These are phyloP conservation scores for Ageneiosus marmoratus DNA, from an alignment of 2,113 vertebrate genomes.

Conservation along the genomic window DNA sequence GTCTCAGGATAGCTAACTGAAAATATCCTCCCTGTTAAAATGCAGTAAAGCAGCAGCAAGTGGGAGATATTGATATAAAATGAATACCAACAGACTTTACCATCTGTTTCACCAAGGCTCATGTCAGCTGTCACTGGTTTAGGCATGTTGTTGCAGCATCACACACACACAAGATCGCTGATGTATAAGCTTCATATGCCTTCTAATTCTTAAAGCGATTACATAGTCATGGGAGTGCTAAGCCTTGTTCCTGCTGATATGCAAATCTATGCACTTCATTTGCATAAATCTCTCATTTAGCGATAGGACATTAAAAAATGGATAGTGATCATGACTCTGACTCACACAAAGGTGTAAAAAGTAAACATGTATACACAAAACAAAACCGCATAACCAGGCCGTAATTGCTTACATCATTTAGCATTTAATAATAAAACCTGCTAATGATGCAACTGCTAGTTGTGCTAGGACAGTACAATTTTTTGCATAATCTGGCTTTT, in stretches of 20 bases:
- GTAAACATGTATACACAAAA: constrained; percentile 19
- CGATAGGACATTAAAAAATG: constrained; percentile 48
- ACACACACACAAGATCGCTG: constrained; percentile 55
- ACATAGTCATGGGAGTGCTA: constrained; percentile 56
- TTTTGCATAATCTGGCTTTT: constrained; percentile 17
- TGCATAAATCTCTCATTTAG: constrained; percentile 47
- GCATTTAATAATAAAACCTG: constrained; percentile 58
- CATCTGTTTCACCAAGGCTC: constrained; percentile 57
- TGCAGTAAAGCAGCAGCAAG: constrained; percentile 17
- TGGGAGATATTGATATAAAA: constrained; percentile 28
- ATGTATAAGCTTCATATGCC: constrained; percentile 57
- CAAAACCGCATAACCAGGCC: constrained; percentile 39
- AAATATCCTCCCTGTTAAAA: constrained; percentile 66
- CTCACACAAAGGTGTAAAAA: constrained; percentile 40
- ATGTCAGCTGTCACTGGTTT: constrained; percentile 63
- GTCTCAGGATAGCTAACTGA: constrained; percentile 57
- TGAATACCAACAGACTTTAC: constrained; percentile 58
- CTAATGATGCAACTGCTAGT: constrained; percentile 61
- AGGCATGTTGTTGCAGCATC: constrained; percentile 29
- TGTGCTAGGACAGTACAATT: constrained; percentile 51
- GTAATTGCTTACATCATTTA: constrained; percentile 69
- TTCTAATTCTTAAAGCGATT: constrained; percentile 57
- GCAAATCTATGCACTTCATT: constrained; percentile 47
- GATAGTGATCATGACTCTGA: constrained; percentile 53
- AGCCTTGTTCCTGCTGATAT: constrained; percentile 48